Base-by-base conservation (phyloP, 2,888 invertebrate genomes). In the Octonoba sinensis region DNA sequence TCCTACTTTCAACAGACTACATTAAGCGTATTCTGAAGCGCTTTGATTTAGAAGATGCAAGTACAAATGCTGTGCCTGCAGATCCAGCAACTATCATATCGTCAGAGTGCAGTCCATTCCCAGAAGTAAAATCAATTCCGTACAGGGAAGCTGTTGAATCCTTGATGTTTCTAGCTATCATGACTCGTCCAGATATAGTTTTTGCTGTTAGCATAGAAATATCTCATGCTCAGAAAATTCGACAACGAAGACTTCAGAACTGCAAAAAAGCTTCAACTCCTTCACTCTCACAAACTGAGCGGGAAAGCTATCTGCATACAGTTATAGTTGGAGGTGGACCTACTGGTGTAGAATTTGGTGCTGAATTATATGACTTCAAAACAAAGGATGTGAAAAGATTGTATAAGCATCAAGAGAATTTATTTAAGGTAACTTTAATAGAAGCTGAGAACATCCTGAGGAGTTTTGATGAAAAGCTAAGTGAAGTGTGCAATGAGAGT, bases 271-370 rank as follows among this genome's bases (percentile, higher is more conserved):
- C 89, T 12, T 83, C 88, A 20, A 87, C 87, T 78, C 88, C 88
- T 0, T 85, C 87, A 1, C 85, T 88, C 15, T 77, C 85, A 6
- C 84, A 84, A 0, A 85, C 85, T n/a, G 89, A 89, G 83, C 86
- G 86, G 11, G 59, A 85, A 18, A 85, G 88, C 20, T 86, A 89
- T 11, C 84, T 88, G 22, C 89, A 89, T 82, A 87, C 86, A 54
- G 88, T 89, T 22, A 89, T 89, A 69, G 89, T 89, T 15, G 89
- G 89, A n/a, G 89, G 89, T 15, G 89, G 89, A n/a, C 89, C 89
- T 0, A 89, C 89, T 16, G 89, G 89, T 0, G 87, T 89, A 8
- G 89, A 89, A 83, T 89, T 89, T 86, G 89, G 89, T 27, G 89
- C 89, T 8, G 89, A 89, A 84, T 84, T 89, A 13, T 89, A 89